phyloP scores from a whole-genome alignment of 1,140 invertebrate genomes.

The Araneus ventricosus region DNA sequence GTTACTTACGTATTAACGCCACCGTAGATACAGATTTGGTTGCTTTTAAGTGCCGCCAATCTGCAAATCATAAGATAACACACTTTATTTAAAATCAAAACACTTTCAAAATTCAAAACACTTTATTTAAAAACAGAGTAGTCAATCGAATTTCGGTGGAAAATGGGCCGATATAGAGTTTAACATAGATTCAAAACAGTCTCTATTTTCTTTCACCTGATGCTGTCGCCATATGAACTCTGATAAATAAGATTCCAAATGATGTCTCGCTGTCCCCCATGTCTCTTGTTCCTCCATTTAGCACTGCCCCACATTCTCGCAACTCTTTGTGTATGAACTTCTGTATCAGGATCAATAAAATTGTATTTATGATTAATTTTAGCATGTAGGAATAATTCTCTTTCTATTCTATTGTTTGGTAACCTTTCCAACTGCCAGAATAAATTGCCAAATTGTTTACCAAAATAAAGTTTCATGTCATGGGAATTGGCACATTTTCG shows the following conservation, averaged over 20 bases:
- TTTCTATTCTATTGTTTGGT: slow-evolving; percentile 43
- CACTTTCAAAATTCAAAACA: no score
- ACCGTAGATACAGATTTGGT: no score
- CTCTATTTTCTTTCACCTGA: not conserved
- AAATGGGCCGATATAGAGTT: not conserved
- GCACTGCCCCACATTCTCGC: not conserved
- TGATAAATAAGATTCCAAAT: not conserved
- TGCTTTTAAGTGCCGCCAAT: no score
- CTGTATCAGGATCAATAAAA: slow-evolving; percentile 34
- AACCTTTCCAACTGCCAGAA: slow-evolving; percentile 22
- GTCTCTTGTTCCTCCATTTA: not conserved
- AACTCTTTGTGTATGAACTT: not conserved
- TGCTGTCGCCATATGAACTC: not conserved
- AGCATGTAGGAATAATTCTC: not conserved
- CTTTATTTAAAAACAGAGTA: no score
- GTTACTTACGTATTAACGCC: no score
- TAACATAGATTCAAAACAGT: not conserved
- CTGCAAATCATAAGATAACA: no score
- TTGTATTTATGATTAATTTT: slow-evolving; percentile 66
- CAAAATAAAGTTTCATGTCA: no score
- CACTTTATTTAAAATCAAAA: no score
- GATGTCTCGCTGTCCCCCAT: not conserved
- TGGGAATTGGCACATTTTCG: no score
- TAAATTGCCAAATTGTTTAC: no score
- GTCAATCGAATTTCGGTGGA: no score